Evolutionary conservation across 2,113 vertebrate genomes (phyloP), one percentile per base, ranked within the genome.

Genomic region (Benitochromis conjunctus): DNA sequence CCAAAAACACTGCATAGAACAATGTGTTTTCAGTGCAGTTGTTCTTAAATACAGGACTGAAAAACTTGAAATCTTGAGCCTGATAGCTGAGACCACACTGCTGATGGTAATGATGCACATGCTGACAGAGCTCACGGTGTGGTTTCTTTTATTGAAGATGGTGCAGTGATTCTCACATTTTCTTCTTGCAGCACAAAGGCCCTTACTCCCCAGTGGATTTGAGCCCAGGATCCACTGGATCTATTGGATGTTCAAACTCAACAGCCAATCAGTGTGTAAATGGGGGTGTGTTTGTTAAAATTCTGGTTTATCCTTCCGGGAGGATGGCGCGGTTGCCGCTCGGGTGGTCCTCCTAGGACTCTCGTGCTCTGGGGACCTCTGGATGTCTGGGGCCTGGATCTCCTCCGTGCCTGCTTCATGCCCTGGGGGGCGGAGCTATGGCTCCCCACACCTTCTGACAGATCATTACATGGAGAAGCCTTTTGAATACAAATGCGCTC

Each of bases 21-120:
- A 66, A 60, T 77, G 51, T 21, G 19, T 74, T 79, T 79, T 91
- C 26, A 74, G 62, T 76, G 76, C 43, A 31, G 18, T 31, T 69
- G 53, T 66, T 19, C 84, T 87, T 3, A 1, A 81, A 86, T 84
- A 29, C 12, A 54, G 24, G 55, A 79, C 53, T 85, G 79, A 85
- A 60, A 60, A 55, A 55, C 51, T 74, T 84, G 57, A 89, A 77
- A 74, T 74, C 76, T 86, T 90, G 36, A 88, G 81, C 55, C 84
- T 3, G 7, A 77, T 53, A 86, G 89, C 83, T 85, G 62, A 88
- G 21, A 60, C 58, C 34, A 53, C 48, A 78, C 31, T 26, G 19
- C 83, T 18, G 19, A 60, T 81, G 10, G 79, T 56, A 77, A 84
- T 41, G 58, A 79, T 71, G 66, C 43, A 56, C 53, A 55, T 84